These are phyloP conservation scores for Coptotermes formosanus DNA, from an alignment of 1,140 invertebrate species.

Conservation along the genomic window DNA sequence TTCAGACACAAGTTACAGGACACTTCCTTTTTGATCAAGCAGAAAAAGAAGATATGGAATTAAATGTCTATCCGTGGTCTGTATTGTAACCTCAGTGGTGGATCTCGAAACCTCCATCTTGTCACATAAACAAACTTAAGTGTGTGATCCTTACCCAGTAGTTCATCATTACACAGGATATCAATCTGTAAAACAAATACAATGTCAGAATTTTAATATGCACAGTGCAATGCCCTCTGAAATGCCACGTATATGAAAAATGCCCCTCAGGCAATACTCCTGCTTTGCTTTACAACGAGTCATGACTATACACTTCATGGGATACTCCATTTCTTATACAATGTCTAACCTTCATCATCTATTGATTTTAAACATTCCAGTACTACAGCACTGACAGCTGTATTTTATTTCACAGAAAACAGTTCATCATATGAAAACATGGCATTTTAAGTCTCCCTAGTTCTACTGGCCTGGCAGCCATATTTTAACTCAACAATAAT, in stretches of 20 bases:
- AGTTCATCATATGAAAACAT: too few species aligned
- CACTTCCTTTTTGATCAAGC: background rate
- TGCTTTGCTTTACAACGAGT: background rate
- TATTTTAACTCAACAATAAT: too few species aligned
- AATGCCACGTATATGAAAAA: background rate
- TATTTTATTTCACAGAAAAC: too few species aligned
- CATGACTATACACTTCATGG: background rate
- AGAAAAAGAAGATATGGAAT: background rate
- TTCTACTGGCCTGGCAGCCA: too few species aligned
- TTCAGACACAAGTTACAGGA: constrained; percentile 2
- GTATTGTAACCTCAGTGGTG: constrained; percentile 81
- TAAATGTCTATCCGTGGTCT: constrained; percentile 69
- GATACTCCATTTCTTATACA: too few species aligned
- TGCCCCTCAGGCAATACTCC: background rate
- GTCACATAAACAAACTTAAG: constrained; percentile 98
- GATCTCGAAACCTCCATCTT: constrained; percentile 92
- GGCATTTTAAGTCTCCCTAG: too few species aligned
- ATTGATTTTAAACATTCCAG: too few species aligned
- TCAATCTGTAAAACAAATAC: constrained; percentile 72
- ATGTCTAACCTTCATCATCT: too few species aligned
- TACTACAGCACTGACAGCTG: too few species aligned
- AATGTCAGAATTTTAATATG: background rate
- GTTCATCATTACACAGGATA: constrained; percentile 97
- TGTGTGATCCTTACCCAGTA: constrained; percentile 97
- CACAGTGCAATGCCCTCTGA: background rate